phyloP scores from a whole-genome alignment of 2,797 vertebrate species.

The Hybognathus amarus region DNA sequence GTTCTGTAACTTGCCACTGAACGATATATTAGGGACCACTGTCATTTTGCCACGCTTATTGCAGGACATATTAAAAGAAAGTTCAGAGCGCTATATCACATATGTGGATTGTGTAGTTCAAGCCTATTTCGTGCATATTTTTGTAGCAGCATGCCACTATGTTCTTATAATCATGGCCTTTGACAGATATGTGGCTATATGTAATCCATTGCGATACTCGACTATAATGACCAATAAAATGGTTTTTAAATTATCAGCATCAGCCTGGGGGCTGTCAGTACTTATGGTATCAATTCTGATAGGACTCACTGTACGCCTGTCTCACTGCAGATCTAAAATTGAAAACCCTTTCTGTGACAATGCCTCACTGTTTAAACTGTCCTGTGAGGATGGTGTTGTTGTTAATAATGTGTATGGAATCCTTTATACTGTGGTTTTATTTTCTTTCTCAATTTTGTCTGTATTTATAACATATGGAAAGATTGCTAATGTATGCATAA shows the following conservation, averaged over 20 bases:
- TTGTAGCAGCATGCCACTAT: slow-evolving; percentile 70
- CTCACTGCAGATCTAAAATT: slow-evolving; percentile 73
- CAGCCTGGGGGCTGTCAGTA: slow-evolving; percentile 57
- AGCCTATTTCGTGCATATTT: slow-evolving; percentile 78
- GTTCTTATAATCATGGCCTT: slow-evolving; percentile 81
- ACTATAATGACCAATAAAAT: slow-evolving; percentile 68
- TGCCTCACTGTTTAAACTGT: slow-evolving; percentile 81
- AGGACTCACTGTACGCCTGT: slow-evolving; percentile 69
- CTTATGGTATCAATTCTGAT: slow-evolving; percentile 70
- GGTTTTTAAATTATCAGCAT: slow-evolving; percentile 67
- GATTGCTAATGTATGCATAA: slow-evolving; percentile 32
- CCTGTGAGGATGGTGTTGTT: slow-evolving; percentile 69
- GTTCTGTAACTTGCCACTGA: slow-evolving; percentile 73
- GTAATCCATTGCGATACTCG: slow-evolving; percentile 73
- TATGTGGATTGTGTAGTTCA: slow-evolving; percentile 73
- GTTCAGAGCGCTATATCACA: slow-evolving; percentile 69
- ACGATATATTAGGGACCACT: slow-evolving; percentile 73
- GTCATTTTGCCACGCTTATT: slow-evolving; percentile 69
- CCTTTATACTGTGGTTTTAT: slow-evolving; percentile 62
- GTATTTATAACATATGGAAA: slow-evolving; percentile 53
- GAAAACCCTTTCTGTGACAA: slow-evolving; percentile 78
- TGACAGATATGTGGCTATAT: slow-evolving; percentile 81
- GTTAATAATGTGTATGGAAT: slow-evolving; percentile 81
- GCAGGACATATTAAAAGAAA: slow-evolving; percentile 69
- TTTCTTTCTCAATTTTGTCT: slow-evolving; percentile 65